Conservation (phyloP, 2,797 vertebrate species). For the Fratercula arctica region DNA sequence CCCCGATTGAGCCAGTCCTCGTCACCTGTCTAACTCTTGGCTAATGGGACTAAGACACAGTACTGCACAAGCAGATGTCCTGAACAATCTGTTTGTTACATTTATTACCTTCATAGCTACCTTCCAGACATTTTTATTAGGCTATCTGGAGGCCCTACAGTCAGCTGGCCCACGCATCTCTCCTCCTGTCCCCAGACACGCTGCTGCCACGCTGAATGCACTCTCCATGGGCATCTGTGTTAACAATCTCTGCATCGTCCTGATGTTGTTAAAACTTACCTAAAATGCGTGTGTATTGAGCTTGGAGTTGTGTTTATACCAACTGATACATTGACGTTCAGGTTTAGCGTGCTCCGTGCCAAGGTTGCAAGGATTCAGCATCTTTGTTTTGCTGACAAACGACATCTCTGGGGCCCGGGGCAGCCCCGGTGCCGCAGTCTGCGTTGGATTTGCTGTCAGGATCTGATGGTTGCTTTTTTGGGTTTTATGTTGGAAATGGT, state of each 20-base stretch:
- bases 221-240: neutral
- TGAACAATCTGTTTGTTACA: conserved; percentile 1
- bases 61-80: neutral
- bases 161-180: neutral
- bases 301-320: neutral
- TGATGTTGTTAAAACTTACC: neutral
- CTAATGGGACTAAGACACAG: neutral
- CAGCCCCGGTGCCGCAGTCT: neutral
- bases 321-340: neutral
- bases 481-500: neutral
- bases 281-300: neutral
- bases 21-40: neutral
- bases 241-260: neutral
- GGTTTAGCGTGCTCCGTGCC: conserved; percentile 6
- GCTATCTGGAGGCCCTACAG: neutral
- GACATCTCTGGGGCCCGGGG: neutral
- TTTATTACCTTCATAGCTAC: conserved; percentile 5
- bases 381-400: conserved; percentile 45
- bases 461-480: neutral
- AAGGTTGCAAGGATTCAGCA: conserved; percentile 48
- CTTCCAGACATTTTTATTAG: conserved; percentile 39
- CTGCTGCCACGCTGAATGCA: neutral
- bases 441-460: neutral
- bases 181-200: neutral
- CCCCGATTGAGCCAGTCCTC: neutral